Evolutionary conservation across 2,113 vertebrate genomes (phyloP), one percentile per base, ranked within the genome.

Genomic region (Siniperca knerii): DNA sequence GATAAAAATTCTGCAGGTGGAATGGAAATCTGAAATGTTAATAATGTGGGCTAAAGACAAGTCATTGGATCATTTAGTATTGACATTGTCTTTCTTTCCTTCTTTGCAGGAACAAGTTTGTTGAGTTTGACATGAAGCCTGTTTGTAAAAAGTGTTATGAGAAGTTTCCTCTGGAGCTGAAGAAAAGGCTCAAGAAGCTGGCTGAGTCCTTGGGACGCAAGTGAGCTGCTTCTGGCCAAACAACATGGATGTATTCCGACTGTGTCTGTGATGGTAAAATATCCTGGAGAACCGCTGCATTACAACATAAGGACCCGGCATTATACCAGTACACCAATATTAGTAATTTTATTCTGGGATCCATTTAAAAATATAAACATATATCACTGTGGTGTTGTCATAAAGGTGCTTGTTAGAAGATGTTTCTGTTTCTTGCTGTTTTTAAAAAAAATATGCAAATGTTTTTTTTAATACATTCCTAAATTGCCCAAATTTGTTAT

Each of bases 101-200:
- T 91, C 25, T 92, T 93, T 90, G 84, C 94, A 99, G 98, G 96
- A 99, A 99, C 96, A 99, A 99, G 94, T 99, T 99, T 95, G 98
- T 99, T 91, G 98, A 99, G 93, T 99, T 99, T 96, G 98, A 99
- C 95, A 99, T 99, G 98, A 99, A 99, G 90, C 98, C 98, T 9
- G 98, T 99, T 91, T 99, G 98, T 95, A 99, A 99, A 97, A 99
- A 98, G 92, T 99, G 98, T 92, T 99, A 99, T 0, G 98, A 99
- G 95, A 99, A 99, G 93, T 99, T 99, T 93, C 98, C 98, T 13
- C 78, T 99, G 95, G 98, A 99, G 94, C 95, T 99, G 84, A 99
- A 99, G 97, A 99, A 99, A 93, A 96, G 98, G 90, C 97, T 99
- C 75, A 99, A 99, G 96, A 99, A 99, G 95, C 94, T 99, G 87